phyloP scores from a whole-genome alignment of 2,113 vertebrate species.

The Clupea harengus region DNA sequence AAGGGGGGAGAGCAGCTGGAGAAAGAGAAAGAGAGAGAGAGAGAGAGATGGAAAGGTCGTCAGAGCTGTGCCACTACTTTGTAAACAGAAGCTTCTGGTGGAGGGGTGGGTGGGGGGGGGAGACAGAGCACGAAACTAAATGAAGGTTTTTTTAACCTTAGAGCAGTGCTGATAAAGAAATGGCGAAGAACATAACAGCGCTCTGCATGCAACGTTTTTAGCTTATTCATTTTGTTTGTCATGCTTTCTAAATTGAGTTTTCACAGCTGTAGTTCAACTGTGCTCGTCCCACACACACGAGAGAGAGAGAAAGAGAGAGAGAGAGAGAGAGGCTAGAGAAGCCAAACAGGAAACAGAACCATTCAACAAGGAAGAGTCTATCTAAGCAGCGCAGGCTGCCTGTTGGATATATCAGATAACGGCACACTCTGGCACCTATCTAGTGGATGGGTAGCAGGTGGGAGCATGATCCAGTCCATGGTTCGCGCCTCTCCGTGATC shows the following conservation, averaged over 20 bases:
- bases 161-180: too few species aligned
- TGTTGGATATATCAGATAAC: not conserved
- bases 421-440: not conserved
- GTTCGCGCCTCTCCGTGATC: not conserved
- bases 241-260: slow-evolving; percentile 59
- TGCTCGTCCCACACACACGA: not conserved
- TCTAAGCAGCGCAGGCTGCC: not conserved
- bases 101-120: slow-evolving; percentile 21
- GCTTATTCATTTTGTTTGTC: slow-evolving; percentile 36
- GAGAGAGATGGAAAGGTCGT: too few species aligned
- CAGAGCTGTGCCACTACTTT: too few species aligned
- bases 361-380: not conserved
- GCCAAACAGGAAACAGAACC: not conserved
- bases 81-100: too few species aligned
- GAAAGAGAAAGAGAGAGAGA: too few species aligned
- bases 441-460: not conserved
- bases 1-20: too few species aligned
- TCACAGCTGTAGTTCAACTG: slow-evolving; percentile 77
- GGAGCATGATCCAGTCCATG: not conserved
- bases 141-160: too few species aligned
- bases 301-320: too few species aligned
- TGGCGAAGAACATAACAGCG: too few species aligned
- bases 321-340: too few species aligned
- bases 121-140: slow-evolving; percentile 50
- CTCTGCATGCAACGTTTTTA: too few species aligned